Conservation (phyloP, 2,113 vertebrate species). For the Procapra przewalskii region DNA sequence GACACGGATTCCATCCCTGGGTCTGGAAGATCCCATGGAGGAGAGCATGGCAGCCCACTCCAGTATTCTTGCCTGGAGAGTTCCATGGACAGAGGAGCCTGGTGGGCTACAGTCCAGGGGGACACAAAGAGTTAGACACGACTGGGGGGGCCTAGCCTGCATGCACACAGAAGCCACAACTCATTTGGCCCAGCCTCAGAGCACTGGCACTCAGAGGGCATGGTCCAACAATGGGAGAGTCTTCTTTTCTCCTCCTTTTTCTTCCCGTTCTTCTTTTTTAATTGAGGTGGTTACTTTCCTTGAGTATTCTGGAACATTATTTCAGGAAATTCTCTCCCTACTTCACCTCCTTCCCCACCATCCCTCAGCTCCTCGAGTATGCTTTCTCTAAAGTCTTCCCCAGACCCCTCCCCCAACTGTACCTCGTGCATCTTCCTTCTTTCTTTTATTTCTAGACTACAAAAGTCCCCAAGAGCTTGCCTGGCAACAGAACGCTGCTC, state of each 20-base stretch:
- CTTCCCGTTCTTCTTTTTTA: not conserved
- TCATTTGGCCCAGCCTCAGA: not conserved
- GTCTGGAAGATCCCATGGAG: not conserved
- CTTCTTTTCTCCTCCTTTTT: not conserved
- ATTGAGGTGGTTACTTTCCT: not conserved
- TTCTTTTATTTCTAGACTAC: not conserved
- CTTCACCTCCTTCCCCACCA: not conserved
- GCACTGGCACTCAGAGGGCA: not conserved
- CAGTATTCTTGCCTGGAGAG: not conserved
- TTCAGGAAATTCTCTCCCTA: not conserved
- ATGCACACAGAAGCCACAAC: not conserved
- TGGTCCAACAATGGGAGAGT: not conserved
- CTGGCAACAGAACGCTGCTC: not conserved
- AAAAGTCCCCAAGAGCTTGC: not conserved
- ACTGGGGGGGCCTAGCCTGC: not conserved
- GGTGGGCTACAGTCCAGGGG: not conserved
- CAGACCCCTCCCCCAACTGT: not conserved
- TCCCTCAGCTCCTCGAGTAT: not conserved
- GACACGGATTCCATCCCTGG: not conserved
- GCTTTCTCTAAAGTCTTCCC: not conserved
- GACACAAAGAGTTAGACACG: accelerated
- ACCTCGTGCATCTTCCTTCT: not conserved
- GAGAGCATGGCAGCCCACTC: not conserved
- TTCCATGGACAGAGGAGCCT: not conserved
- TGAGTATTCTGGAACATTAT: not conserved